A percentile compares a stretch with the other conserved stretches of the same genome.
Conservation (phyloP, 2,797 vertebrate species). For the Brotula barbata region DNA sequence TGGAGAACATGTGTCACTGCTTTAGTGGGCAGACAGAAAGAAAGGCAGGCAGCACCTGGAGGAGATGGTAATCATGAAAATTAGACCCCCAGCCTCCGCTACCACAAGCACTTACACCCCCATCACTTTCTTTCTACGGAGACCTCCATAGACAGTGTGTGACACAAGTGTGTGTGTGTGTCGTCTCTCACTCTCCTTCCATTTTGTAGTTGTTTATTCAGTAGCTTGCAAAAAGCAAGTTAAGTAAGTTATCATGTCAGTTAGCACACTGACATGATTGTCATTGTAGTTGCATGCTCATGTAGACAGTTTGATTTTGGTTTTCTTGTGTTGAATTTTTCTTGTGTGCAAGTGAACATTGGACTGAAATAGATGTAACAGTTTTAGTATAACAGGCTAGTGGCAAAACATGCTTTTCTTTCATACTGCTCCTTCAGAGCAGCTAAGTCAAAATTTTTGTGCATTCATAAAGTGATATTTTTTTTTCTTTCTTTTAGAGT, state of each 20-base stretch:
- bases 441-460: no score
- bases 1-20: slow-evolving; percentile 74
- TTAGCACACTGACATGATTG: no score
- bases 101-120: slow-evolving; percentile 62
- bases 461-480: neutral
- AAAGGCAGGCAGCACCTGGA: slow-evolving; percentile 74
- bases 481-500: neutral
- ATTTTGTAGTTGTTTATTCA: neutral
- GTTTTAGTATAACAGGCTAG: no score
- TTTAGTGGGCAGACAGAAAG: slow-evolving; percentile 57
- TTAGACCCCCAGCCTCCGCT: slow-evolving; percentile 64
- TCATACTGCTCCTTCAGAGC: no score
- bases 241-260: no score
- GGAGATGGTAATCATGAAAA: slow-evolving; percentile 71
- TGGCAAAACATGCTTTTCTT: no score
- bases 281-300: no score
- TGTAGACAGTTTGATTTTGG: no score
- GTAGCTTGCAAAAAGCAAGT: neutral
- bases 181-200: neutral
- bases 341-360: no score
- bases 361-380: no score
- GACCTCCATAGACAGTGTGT: slow-evolving; percentile 33
- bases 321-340: no score
- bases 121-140: slow-evolving; percentile 53
- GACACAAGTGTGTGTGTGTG: slow-evolving; percentile 12